These are phyloP conservation scores for Drosophila mulleri DNA, from an alignment of 2,888 invertebrate genomes.

Conservation along the genomic window DNA sequence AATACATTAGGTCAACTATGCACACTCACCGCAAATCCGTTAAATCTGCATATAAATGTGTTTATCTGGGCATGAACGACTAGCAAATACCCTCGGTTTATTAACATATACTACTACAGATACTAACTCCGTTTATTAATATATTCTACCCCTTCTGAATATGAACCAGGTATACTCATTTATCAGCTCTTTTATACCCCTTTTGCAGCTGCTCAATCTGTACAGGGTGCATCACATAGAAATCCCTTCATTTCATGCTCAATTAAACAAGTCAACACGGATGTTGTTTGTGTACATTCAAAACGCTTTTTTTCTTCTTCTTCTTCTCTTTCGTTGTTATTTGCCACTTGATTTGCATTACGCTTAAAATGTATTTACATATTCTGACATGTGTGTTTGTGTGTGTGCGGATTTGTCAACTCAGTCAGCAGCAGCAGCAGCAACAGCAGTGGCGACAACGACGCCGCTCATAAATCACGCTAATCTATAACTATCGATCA, in stretches of 20 bases:
- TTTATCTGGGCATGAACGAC: background rate
- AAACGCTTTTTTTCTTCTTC: constrained; percentile 24
- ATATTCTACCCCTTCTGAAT: background rate
- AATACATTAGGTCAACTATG: constrained; percentile 4
- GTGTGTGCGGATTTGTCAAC: constrained; percentile 46
- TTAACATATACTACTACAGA: too few species aligned
- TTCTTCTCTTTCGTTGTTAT: constrained; percentile 46
- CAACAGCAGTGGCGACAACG: constrained; percentile 15
- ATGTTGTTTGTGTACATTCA: constrained; percentile 51
- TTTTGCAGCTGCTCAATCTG: background rate
- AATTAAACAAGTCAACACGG: constrained; percentile 67
- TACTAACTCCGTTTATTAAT: too few species aligned
- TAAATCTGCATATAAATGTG: background rate
- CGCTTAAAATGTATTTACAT: constrained; percentile 71
- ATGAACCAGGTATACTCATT: too few species aligned
- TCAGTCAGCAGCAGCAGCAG: constrained; percentile 22
- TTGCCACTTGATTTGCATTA: constrained; percentile 74
- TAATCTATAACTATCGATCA: constrained; percentile 80
- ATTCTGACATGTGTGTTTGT: constrained; percentile 14
- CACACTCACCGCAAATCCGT: constrained; percentile 8
- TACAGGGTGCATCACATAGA: constrained; percentile 6
- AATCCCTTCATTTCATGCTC: constrained; percentile 48
- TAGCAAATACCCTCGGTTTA: background rate
- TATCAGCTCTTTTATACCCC: background rate
- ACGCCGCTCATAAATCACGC: constrained; percentile 70